Percentiles rank a stretch among this genome's conserved stretches.
phyloP scores from a whole-genome alignment of 2,113 vertebrate species.

The Nibea albiflora region DNA sequence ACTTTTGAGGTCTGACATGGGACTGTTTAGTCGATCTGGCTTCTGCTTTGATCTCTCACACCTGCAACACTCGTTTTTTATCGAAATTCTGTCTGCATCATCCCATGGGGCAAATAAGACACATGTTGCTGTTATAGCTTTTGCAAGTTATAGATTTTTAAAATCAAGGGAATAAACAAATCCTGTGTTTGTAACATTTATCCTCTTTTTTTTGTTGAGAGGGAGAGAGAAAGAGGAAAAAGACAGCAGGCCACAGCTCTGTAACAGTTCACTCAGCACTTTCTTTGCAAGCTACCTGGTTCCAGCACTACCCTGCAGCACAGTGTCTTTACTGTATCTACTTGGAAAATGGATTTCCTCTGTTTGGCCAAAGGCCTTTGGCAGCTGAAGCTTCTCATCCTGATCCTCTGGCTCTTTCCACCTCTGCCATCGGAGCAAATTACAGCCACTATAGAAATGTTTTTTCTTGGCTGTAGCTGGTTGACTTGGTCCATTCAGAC shows the following conservation, averaged over 20 bases:
- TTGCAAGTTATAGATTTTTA: neutral
- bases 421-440: constrained; percentile 73
- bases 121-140: neutral
- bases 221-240: neutral
- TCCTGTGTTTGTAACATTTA: neutral
- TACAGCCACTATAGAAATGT: constrained; percentile 62
- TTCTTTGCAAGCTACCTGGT: constrained; percentile 59
- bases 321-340: constrained; percentile 55
- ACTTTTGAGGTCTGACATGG: constrained; percentile 14
- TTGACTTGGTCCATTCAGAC: constrained; percentile 62
- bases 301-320: constrained; percentile 22
- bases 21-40: neutral
- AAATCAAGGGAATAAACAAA: neutral
- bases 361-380: constrained; percentile 67
- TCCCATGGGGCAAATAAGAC: constrained; percentile 13
- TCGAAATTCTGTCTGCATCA: constrained; percentile 7
- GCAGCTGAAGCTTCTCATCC: constrained; percentile 62
- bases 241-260: constrained; percentile 37
- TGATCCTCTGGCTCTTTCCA: constrained; percentile 56
- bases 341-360: constrained; percentile 69
- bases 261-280: constrained; percentile 57
- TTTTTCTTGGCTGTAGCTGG: constrained; percentile 66
- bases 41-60: constrained; percentile 35
- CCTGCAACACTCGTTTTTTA: constrained; percentile 22
- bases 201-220: neutral